Base-by-base conservation (phyloP, 2,888 invertebrate genomes). In the Volucella bombylans region DNA sequence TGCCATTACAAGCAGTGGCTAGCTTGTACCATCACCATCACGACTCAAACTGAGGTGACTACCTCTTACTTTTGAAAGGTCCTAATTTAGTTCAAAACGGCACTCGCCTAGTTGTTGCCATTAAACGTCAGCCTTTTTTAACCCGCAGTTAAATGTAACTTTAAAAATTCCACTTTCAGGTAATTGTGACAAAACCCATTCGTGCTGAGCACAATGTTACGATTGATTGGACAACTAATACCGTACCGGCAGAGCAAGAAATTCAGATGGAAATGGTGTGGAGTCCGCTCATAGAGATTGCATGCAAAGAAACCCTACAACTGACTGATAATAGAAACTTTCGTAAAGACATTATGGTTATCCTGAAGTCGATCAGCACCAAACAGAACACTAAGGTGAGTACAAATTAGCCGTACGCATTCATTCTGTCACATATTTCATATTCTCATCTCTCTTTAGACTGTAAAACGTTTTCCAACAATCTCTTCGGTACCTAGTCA, bases 261-360 rank as follows among this genome's bases (percentile, higher is more conserved):
- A 92, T 92, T 57, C 88, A 91, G 72, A 91, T 96, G 87, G 93
- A 93, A 50, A 91, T 96, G 88, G 89, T 90, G 18, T 96, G 96
- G 96, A 93, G 90, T 8, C 96, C 96, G 0, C 90, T 88, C 14
- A 92, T 93, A 86, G 93, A 92, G 43, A 93, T 94, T 8, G 92
- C 93, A 4, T 93, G 94, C 89, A 92, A 95, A 82, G 94, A 95
- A 87, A 93, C 93, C 0, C 91, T 94, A 47, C 93, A 95, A 69
- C 92, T 96, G 59, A 93, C 93, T 1, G 95, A 95, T 90, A 94
- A 93, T 81, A 93, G 93, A 73, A 93, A 94, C 86, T 94, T 95
- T 64, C 93, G 94, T 88, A 94, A 94, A 91, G 95, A 95, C 89
- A 93, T 96, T 4, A 92, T 94, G 86, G 91, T 95, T 4, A 93